Percentiles rank a stretch among this genome's conserved stretches.
Conservation (phyloP, 1,140 invertebrate genomes). For the Meloidogyne floridensis region DNA sequence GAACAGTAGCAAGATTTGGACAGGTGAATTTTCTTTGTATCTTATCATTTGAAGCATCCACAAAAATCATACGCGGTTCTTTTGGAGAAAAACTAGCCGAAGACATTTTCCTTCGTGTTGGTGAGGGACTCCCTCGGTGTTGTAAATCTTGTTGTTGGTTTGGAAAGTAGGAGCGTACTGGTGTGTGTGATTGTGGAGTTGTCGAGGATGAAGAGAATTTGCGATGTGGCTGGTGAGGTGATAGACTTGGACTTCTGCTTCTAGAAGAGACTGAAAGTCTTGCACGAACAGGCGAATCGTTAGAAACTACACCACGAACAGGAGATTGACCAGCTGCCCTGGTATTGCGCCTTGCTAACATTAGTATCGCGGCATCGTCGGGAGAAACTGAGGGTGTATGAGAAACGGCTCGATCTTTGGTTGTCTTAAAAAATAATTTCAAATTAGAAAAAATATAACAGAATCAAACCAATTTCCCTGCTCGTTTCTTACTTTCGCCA, state of each 20-base stretch:
- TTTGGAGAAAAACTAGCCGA: neutral
- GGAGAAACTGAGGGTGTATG: neutral
- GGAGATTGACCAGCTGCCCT: neutral
- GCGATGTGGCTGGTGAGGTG: slow-evolving; percentile 1
- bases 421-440: neutral
- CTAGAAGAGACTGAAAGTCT: slow-evolving; percentile 1
- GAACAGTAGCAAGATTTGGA: neutral
- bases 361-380: slow-evolving; percentile 7
- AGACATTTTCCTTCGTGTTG: slow-evolving; percentile 16
- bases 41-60: neutral
- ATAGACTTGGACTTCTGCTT: slow-evolving; percentile 24
- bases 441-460: neutral
- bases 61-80: neutral
- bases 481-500: neutral
- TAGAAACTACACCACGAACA: neutral
- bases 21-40: neutral
- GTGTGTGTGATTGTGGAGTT: neutral
- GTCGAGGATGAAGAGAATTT: slow-evolving; percentile 1
- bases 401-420: slow-evolving; percentile 12
- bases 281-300: neutral
- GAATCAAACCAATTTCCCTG: slow-evolving; percentile 1
- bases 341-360: neutral
- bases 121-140: neutral
- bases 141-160: neutral
- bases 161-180: slow-evolving; percentile 19